phyloP scores from a whole-genome alignment of 2,113 vertebrate genomes.

The Falco punctatus region DNA sequence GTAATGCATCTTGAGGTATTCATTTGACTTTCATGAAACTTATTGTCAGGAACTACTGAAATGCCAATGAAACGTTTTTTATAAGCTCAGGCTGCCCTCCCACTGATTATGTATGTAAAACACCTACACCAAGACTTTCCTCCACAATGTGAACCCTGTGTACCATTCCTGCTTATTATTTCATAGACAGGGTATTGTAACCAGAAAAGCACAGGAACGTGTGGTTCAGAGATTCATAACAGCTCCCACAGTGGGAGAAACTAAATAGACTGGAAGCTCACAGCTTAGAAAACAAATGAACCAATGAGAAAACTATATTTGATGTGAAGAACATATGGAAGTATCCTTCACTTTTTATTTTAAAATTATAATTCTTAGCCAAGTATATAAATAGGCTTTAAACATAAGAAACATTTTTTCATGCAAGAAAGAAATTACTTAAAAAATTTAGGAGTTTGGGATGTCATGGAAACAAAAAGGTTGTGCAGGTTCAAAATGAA shows the following conservation, averaged over 20 bases:
- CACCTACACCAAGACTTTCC: neutral
- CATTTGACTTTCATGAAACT: neutral
- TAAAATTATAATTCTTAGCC: neutral
- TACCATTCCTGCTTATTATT: neutral
- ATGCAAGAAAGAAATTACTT: neutral
- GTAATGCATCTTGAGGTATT: neutral
- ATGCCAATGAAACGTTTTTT: neutral
- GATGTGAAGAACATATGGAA: neutral
- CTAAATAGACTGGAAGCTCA: neutral
- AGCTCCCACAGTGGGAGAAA: neutral
- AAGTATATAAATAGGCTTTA: neutral
- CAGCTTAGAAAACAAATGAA: neutral
- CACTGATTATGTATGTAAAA: neutral
- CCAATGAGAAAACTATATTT: neutral
- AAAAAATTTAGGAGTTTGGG: neutral
- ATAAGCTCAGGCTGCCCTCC: neutral
- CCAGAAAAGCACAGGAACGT: neutral
- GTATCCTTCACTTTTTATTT: neutral
- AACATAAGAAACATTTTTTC: neutral
- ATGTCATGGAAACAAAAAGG: neutral
- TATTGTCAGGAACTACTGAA: neutral
- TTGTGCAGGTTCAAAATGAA: neutral
- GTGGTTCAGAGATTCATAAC: neutral
- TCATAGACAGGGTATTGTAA: neutral
- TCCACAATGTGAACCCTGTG: accelerated